Evolutionary conservation across 1,140 invertebrate species (phyloP).

Genomic region (Chlorops oryzae): DNA sequence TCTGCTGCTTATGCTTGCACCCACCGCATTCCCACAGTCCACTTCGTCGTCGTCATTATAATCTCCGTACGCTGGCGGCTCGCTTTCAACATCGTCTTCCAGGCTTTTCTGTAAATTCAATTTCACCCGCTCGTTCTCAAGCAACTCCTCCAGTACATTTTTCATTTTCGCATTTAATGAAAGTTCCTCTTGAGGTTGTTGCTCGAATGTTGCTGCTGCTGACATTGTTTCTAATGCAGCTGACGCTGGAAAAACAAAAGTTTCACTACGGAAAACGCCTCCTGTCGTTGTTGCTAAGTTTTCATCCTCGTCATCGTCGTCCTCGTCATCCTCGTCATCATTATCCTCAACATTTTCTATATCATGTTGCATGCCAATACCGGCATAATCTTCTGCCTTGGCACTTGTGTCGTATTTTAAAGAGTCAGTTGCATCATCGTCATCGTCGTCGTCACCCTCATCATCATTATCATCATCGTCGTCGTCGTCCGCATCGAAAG

Average conservation of each 20-base stretch:
- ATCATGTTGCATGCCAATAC: too few species aligned
- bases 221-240: too few species aligned
- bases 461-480: conserved; percentile 18
- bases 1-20: background rate
- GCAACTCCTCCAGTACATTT: conserved; percentile 45
- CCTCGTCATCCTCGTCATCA: conserved; percentile 12
- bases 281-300: conserved; percentile 7
- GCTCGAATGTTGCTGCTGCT: background rate
- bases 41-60: conserved; percentile 36
- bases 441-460: conserved; percentile 20
- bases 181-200: conserved; percentile 25
- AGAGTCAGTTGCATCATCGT: background rate
- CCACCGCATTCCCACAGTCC: conserved; percentile 25
- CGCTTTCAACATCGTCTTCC: conserved; percentile 27
- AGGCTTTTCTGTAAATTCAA: conserved; percentile 48
- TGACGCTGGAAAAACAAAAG: conserved; percentile 31
- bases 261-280: conserved; percentile 35
- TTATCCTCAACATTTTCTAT: conserved; percentile 22
- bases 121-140: conserved; percentile 46
- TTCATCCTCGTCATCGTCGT: conserved; percentile 13
- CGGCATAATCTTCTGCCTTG: too few species aligned
- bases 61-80: conserved; percentile 28
- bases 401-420: too few species aligned
- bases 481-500: conserved; percentile 20
- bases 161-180: conserved; percentile 49